These are phyloP conservation scores for Vulpes ferrilata DNA, from an alignment of 2,113 vertebrate genomes.

Conservation along the genomic window DNA sequence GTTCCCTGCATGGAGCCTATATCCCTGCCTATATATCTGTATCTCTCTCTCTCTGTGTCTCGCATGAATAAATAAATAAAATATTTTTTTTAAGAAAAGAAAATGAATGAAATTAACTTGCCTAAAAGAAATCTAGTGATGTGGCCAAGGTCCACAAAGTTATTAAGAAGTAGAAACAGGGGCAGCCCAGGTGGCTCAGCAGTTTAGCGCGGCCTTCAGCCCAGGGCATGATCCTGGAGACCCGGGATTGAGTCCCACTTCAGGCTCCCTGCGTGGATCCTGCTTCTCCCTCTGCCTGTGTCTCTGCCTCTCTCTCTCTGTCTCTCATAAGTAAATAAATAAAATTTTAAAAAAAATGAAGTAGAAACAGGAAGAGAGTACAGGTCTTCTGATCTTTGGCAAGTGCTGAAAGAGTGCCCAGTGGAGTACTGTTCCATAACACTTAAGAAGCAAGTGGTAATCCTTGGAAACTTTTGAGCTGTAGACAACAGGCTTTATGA, in stretches of 20 bases:
- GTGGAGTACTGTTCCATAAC: not conserved
- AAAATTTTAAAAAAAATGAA: not conserved
- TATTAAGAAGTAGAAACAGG: not conserved
- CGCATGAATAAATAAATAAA: no score
- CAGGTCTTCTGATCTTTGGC: not conserved
- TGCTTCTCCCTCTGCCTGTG: no score
- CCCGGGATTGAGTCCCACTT: no score
- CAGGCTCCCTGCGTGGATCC: no score
- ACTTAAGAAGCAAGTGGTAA: not conserved
- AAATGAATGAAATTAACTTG: not conserved
- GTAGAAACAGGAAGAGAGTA: not conserved
- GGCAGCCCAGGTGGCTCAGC: no score
- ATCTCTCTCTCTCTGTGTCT: no score
- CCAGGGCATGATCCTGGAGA: no score
- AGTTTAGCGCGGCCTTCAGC: fast-evolving
- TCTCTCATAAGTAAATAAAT: no score
- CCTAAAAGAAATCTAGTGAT: not conserved
- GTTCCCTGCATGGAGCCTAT: no score
- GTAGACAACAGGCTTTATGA: not conserved
- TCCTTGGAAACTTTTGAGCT: not conserved
- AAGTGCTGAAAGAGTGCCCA: not conserved
- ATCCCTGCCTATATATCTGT: no score
- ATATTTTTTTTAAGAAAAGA: not conserved
- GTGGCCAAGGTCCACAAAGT: not conserved
- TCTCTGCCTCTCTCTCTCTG: no score